Evolutionary conservation across 1,140 invertebrate species (phyloP).

Genomic region (Vanessa atalanta): DNA sequence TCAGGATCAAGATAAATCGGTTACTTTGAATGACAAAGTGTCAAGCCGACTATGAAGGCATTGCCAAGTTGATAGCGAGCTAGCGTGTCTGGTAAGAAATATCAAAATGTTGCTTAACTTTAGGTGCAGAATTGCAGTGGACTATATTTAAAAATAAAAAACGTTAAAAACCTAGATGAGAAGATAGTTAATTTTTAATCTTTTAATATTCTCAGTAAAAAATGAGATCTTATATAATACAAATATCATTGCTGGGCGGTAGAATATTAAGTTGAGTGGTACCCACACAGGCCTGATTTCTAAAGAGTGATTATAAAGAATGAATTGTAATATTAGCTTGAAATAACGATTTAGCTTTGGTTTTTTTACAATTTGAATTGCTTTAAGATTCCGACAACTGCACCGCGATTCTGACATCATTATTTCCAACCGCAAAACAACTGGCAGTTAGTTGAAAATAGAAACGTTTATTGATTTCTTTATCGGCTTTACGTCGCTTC

Average conservation of each 20-base stretch:
- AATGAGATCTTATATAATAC: no score
- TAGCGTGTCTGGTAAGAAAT: slow-evolving; percentile 2
- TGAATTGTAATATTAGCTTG: no score
- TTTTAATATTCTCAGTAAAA: no score
- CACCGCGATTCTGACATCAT: slow-evolving; percentile 12
- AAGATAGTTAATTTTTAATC: no score
- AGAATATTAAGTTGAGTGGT: no score
- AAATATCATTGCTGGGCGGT: no score
- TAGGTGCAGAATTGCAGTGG: no score
- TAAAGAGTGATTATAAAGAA: no score
- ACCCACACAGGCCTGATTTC: no score
- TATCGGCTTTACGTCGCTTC: slow-evolving; percentile 14
- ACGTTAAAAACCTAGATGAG: no score
- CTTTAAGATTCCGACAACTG: slow-evolving; percentile 2
- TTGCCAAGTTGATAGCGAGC: neutral
- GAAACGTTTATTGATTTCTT: slow-evolving; percentile 38
- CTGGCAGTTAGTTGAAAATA: slow-evolving; percentile 33
- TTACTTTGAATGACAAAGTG: slow-evolving; percentile 1
- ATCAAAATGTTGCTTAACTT: neutral
- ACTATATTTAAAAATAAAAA: no score
- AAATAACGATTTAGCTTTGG: no score
- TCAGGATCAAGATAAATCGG: neutral
- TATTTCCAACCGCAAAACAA: slow-evolving; percentile 22
- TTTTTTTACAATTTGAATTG: neutral
- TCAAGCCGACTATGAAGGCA: neutral